Evolutionary conservation across 2,888 invertebrate species (phyloP).

Genomic region (Drosophila paranaensis): DNA sequence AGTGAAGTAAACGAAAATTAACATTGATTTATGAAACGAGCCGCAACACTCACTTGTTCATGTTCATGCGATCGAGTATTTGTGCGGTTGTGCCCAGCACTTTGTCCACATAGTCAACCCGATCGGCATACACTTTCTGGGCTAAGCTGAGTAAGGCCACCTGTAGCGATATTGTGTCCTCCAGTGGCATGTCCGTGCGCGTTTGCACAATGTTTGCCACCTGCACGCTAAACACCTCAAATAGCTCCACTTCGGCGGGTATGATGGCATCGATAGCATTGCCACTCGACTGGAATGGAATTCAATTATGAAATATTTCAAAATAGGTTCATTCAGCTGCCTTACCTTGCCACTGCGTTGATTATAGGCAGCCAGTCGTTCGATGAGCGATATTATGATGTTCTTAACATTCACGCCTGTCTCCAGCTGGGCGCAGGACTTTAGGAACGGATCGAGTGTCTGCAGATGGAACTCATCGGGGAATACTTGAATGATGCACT

Average conservation of each 20-base stretch:
- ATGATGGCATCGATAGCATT: conserved; percentile 87
- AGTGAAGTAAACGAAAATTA: conserved; percentile 9
- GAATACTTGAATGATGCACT: conserved; percentile 99
- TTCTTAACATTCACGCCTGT: conserved; percentile 98
- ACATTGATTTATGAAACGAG: neutral
- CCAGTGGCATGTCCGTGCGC: conserved; percentile 96
- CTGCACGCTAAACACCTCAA: conserved; percentile 99
- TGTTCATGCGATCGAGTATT: conserved; percentile 94
- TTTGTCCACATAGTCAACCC: conserved; percentile 97
- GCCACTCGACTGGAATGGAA: conserved; percentile 78
- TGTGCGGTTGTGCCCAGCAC: conserved; percentile 96
- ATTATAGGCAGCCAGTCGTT: conserved; percentile 93
- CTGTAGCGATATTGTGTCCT: conserved; percentile 98
- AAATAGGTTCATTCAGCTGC: neutral
- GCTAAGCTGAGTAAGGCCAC: conserved; percentile 97
- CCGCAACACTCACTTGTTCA: conserved; percentile 88
- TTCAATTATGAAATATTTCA: neutral
- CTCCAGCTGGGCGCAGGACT: conserved; percentile 98
- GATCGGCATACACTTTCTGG: conserved; percentile 97
- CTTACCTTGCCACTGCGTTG: conserved; percentile 88
- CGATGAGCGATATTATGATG: conserved; percentile 98
- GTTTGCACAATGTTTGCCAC: conserved; percentile 97
- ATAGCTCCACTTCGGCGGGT: conserved; percentile 95
- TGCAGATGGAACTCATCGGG: conserved; percentile 99
- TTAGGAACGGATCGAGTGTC: conserved; percentile 96